Base-by-base conservation (phyloP, 2,797 vertebrate genomes). In the Myotis findleyi region DNA sequence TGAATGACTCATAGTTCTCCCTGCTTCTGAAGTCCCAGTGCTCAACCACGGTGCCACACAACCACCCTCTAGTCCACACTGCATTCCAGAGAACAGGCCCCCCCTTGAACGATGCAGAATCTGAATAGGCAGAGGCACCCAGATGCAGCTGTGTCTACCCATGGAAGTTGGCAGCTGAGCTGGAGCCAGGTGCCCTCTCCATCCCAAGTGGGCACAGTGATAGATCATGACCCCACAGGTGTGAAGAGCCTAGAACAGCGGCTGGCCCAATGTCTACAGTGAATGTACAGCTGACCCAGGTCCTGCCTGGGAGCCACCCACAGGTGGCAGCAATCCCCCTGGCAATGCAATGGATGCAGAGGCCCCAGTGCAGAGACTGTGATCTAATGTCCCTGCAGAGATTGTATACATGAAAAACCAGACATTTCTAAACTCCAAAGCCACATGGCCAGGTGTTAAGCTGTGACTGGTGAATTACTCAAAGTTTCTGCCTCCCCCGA, bases 401-500 rank as follows among this genome's bases (percentile, higher is more conserved):
- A 17, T 25, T 12, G 3, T 2, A 73, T 64, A 21, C 4, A 21
- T 68, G 21, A 85, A 51, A 71, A 62, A 8, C 25, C 64, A 93
- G 44, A 47, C 62, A 7, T 62, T 47, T 57, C 85, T 38, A 13
- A 49, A 41, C 53, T n/a, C 77, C 21, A 2, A 21, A 36, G 68
- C 62, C 76, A 21, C 8, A 2, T 33, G 66, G n/a, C 72, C 0
- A 3, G 6, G 57, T 33, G 27, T 21, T 64, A 21, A 23, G 71
- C 66, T n/a, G 11, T 47, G 66, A 51, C 36, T 79, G 82, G 68
- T 93, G 62, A 79, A 33, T 85, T 84, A 62, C 68, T 90, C 77
- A 16, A 80, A 75, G 79, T 59, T 69, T 51, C 83, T 75, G 14
- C 79, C 92, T 88, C 53, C 86, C 85, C 90, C 20, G 0, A 57